These are phyloP conservation scores for Fabriciana adippe DNA, from an alignment of 2,888 invertebrate genomes.

Conservation along the genomic window DNA sequence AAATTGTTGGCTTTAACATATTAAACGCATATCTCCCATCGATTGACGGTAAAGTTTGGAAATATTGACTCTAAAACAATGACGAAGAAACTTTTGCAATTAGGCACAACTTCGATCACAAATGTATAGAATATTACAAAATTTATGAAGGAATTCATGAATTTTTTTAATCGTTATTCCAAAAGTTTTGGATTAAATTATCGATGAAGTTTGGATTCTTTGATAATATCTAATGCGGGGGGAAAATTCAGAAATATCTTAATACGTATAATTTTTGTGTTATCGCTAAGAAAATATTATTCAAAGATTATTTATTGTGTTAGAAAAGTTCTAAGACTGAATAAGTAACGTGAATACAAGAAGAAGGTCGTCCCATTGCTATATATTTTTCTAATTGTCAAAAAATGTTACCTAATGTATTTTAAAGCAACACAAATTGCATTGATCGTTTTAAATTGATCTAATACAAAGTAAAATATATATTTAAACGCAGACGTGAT, in stretches of 20 bases:
- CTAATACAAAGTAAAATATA: no score
- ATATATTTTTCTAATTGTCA: no score
- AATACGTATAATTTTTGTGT: background rate
- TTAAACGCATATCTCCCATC: no score
- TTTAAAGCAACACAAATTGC: no score
- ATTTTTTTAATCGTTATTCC: slow-evolving; percentile 26
- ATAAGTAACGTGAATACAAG: no score
- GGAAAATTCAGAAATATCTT: no score
- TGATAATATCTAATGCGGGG: background rate
- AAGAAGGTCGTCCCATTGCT: no score
- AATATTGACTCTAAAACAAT: slow-evolving; percentile 33
- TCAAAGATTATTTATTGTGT: background rate
- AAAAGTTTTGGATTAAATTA: slow-evolving; percentile 4
- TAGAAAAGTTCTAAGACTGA: no score
- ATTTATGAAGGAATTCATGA: slow-evolving; percentile 28
- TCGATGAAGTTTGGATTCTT: background rate
- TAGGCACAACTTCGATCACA: slow-evolving; percentile 37
- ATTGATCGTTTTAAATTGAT: no score
- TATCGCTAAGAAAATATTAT: background rate
- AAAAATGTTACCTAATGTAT: no score
- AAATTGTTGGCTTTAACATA: background rate
- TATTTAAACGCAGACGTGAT: no score
- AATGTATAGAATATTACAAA: slow-evolving; percentile 26
- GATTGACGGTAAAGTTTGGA: slow-evolving; percentile 1
- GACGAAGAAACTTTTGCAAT: slow-evolving; percentile 37